These are phyloP conservation scores for Colius striatus DNA, from an alignment of 2,113 vertebrate genomes.

Conservation along the genomic window DNA sequence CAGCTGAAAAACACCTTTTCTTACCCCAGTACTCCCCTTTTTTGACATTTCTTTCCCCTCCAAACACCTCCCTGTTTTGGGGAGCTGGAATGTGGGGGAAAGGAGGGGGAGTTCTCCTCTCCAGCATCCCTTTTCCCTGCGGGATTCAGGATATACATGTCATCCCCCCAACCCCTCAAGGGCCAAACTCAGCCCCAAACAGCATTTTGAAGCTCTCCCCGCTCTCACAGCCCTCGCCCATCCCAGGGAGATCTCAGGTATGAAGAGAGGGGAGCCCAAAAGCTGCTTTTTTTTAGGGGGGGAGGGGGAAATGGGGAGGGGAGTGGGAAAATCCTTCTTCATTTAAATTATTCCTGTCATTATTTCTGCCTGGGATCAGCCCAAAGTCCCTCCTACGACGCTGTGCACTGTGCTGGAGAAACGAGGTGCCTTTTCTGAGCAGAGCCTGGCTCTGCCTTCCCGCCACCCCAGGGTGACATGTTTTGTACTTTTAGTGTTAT, in stretches of 20 bases:
- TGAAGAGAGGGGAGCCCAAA: neutral
- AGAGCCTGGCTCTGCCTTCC: neutral
- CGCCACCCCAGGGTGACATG: neutral
- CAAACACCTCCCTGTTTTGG: neutral
- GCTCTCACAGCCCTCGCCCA: neutral
- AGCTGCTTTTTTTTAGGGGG: neutral
- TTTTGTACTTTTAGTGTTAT: neutral
- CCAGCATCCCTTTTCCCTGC: neutral
- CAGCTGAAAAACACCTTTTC: neutral
- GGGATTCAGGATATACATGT: neutral
- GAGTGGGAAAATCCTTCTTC: too few relatives aligned
- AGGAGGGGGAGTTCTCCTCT: too few relatives aligned
- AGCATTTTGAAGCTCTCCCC: neutral
- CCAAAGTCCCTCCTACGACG: neutral
- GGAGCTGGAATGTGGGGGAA: neutral
- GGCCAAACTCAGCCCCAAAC: neutral
- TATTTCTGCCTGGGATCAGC: neutral
- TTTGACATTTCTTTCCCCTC: neutral
- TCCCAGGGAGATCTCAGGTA: constrained; percentile 27
- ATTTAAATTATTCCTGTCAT: neutral
- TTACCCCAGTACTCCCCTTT: neutral
- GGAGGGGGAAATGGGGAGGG: too few relatives aligned
- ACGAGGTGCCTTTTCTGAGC: constrained; percentile 29
- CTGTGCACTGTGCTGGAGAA: constrained; percentile 33
- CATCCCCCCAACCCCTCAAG: too few relatives aligned